Evolutionary conservation across 2,113 vertebrate species (phyloP).

Genomic region (Nothoprocta pentlandii): DNA sequence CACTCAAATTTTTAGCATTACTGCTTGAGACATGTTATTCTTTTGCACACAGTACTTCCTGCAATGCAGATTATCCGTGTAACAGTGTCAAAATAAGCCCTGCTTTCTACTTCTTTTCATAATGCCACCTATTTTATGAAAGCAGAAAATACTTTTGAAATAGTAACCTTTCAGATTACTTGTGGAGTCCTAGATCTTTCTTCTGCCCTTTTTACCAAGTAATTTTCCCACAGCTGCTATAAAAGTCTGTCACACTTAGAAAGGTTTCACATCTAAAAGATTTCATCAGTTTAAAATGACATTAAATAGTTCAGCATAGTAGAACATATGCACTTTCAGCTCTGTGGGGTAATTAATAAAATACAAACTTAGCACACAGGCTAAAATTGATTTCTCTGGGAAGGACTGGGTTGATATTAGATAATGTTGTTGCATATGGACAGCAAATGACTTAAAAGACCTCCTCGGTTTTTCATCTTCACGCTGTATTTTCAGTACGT

Average conservation of each 20-base stretch:
- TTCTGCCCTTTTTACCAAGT: not conserved
- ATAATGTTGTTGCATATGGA: constrained; percentile 57
- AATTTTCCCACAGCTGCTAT: not conserved
- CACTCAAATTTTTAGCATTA: not conserved
- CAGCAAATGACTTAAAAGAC: constrained; percentile 50
- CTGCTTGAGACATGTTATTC: not conserved
- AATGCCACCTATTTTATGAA: not conserved
- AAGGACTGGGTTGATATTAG: constrained; percentile 35
- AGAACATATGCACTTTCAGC: constrained; percentile 26
- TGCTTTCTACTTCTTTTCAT: not conserved
- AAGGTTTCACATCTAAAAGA: not conserved
- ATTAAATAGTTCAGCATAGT: constrained; percentile 27
- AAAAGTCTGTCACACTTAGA: not conserved
- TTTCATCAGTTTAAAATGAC: constrained; percentile 36
- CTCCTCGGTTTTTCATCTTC: constrained; percentile 35
- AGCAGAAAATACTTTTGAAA: not conserved
- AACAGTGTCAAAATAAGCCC: not conserved
- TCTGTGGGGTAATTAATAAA: constrained; percentile 60
- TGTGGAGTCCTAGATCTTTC: not conserved
- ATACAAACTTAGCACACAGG: constrained; percentile 37
- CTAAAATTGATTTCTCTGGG: constrained; percentile 64
- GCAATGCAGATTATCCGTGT: not conserved
- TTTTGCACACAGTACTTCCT: not conserved
- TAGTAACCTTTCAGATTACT: not conserved
- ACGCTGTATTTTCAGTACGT: not conserved